Evolutionary conservation across 2,113 vertebrate genomes (phyloP).

Genomic region (Heptranchias perlo): DNA sequence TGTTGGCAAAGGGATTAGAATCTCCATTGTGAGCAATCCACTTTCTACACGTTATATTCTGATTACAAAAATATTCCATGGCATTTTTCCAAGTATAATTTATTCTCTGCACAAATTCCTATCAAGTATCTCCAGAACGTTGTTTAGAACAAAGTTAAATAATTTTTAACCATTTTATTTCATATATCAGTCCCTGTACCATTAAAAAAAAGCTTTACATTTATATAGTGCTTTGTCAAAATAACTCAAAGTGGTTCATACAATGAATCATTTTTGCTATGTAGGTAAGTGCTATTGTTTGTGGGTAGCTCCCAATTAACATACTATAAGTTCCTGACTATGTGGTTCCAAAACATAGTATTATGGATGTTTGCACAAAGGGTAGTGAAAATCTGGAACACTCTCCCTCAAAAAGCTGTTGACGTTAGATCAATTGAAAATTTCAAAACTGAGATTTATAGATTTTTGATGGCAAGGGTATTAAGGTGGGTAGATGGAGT

Average conservation of each 20-base stretch:
- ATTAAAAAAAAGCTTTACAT: not conserved
- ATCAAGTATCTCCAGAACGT: not conserved
- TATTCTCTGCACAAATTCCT: not conserved
- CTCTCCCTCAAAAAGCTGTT: too few species aligned
- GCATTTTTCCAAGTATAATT: constrained; percentile 6
- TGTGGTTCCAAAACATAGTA: not conserved
- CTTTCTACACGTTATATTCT: not conserved
- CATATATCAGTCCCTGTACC: not conserved
- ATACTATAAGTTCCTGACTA: not conserved
- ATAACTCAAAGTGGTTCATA: not conserved
- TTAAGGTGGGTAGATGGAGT: too few species aligned
- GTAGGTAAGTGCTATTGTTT: not conserved
- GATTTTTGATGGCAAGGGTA: too few species aligned
- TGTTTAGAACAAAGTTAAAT: not conserved
- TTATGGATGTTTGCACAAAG: not conserved
- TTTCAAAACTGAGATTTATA: too few species aligned
- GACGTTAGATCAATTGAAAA: too few species aligned
- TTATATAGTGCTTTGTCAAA: not conserved
- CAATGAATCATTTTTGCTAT: not conserved
- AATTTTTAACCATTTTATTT: not conserved
- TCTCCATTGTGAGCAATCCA: not conserved
- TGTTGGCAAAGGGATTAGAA: not conserved
- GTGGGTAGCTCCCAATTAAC: not conserved
- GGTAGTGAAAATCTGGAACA: too few species aligned
- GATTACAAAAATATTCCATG: not conserved